Evolutionary conservation across 2,113 vertebrate genomes (phyloP).

Genomic region (Dinomys branickii): DNA sequence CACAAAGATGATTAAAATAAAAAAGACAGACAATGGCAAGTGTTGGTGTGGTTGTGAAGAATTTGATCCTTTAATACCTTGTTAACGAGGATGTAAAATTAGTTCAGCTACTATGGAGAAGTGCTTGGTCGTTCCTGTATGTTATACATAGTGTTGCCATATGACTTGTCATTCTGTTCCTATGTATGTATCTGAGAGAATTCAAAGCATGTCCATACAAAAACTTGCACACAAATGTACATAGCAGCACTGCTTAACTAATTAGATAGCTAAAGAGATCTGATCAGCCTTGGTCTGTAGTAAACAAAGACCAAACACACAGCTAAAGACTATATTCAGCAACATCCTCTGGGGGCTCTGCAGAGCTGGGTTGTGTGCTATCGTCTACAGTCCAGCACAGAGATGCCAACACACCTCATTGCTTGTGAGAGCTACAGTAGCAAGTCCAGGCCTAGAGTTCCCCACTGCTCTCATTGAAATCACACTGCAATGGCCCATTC

Average conservation of each 20-base stretch:
- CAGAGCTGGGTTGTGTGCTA: not conserved
- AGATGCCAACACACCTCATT: not conserved
- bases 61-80: not conserved
- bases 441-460: not conserved
- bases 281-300: not conserved
- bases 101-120: not conserved
- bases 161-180: not conserved
- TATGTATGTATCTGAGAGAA: not conserved
- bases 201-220: not conserved
- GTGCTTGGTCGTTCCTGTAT: not conserved
- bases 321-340: not conserved
- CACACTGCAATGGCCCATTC: not conserved
- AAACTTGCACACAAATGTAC: not conserved
- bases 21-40: slow-evolving; percentile 24
- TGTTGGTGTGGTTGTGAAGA: not conserved
- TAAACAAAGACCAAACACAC: not conserved
- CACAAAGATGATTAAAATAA: not conserved
- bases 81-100: not conserved
- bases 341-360: not conserved
- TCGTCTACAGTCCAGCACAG: not conserved
- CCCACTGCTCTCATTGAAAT: not conserved
- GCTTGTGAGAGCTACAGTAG: too few species aligned
- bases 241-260: not conserved
- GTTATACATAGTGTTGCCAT: not conserved
- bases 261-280: not conserved